phyloP scores from a whole-genome alignment of 1,140 invertebrate species.

The Anthonomus grandis region DNA sequence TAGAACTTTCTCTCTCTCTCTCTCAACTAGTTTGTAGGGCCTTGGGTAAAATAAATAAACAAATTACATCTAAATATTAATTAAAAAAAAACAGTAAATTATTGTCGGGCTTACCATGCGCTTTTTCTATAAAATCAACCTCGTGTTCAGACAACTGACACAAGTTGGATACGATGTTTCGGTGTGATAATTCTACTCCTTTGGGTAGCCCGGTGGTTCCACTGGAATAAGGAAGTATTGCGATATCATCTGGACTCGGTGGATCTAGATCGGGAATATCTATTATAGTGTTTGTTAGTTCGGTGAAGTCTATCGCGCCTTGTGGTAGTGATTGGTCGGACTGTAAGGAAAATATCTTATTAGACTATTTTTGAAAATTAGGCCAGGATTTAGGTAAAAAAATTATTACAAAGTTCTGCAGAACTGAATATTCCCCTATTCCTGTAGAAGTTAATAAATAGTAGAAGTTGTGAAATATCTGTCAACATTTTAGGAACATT shows the following conservation, averaged over 20 bases:
- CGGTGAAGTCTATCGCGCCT: slow-evolving; percentile 57
- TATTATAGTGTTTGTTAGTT: slow-evolving; percentile 50
- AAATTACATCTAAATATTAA: too few species aligned
- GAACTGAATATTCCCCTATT: too few species aligned
- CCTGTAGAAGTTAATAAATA: too few species aligned
- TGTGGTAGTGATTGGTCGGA: slow-evolving; percentile 46
- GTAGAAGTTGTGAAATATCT: too few species aligned
- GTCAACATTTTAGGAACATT: too few species aligned
- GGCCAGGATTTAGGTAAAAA: too few species aligned
- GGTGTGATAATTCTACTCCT: slow-evolving; percentile 78
- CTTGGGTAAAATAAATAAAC: too few species aligned
- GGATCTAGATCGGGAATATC: slow-evolving; percentile 48
- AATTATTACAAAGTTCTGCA: too few species aligned
- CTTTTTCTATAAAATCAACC: slow-evolving; percentile 22
- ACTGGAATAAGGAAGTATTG: slow-evolving; percentile 68
- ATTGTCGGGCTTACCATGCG: slow-evolving; percentile 25
- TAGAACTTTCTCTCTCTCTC: too few species aligned
- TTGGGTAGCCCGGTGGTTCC: slow-evolving; percentile 91
- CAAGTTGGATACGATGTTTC: slow-evolving; percentile 57
- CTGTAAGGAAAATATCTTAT: slow-evolving; percentile 33
- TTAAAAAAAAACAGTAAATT: background rate
- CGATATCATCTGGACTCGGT: slow-evolving; percentile 50
- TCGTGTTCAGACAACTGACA: slow-evolving; percentile 32
- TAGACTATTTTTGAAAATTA: too few species aligned
- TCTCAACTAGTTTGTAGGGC: too few species aligned